Evolutionary conservation across 2,797 vertebrate genomes (phyloP), one percentile per base, ranked within the genome.

Genomic region (Bufotes viridis): DNA sequence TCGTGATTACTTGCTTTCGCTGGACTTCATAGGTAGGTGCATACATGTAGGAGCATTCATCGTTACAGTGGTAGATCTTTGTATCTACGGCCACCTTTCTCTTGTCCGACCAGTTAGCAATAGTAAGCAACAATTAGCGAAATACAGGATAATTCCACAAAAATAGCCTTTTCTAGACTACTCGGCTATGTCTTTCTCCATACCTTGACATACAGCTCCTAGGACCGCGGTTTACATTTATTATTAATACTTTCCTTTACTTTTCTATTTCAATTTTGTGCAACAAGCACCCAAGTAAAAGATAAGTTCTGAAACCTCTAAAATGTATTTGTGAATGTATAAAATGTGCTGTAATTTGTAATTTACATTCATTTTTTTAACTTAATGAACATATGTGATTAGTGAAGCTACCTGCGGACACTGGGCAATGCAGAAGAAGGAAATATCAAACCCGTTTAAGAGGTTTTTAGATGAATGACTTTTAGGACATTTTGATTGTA

Each of bases 281-380:
- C 82, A 67, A 67, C 13, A 75, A 49, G 22, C 18, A 60, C 65
- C 17, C n/a, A 69, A 61, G 29, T n/a, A 42, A 63, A 78, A 17
- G 15, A 22, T 34, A 72, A 60, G 53, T 2, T 75, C 7, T 58
- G 13, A 84, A 84, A n/a, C 69, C 53, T 55, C 15, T 18, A 69
- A 51, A 82, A 74, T 84, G 22, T 84, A 60, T 84, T 34, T 42
- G 69, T 74, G 69, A 74, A 74, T 84, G 69, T 84, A 84, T 17
- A 55, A 75, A 42, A 60, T 74, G 82, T 84, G 53, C 1, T 70
- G 81, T 83, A 34, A 70, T 70, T 79, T 83, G 51, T 34, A 55
- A 34, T 72, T 34, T 83, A n/a, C 8, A 22, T 82, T 60, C 18
- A 60, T 22, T 34, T 63, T 79, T 34, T 72, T 26, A 57, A 26